These are phyloP conservation scores for Amblyopsis rosae DNA, from an alignment of 2,113 vertebrate genomes.

Conservation along the genomic window DNA sequence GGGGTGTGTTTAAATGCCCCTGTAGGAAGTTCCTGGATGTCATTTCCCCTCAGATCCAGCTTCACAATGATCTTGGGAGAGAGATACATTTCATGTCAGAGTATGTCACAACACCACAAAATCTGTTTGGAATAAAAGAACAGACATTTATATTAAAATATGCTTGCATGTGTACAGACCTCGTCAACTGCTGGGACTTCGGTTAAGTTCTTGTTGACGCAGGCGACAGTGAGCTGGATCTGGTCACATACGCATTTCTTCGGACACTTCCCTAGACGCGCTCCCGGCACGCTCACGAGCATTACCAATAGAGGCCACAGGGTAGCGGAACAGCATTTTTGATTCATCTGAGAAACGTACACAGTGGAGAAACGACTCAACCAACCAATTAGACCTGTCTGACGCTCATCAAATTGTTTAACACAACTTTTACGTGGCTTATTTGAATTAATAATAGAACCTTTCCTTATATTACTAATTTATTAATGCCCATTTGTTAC, in stretches of 20 bases:
- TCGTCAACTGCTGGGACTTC: slow-evolving; percentile 81
- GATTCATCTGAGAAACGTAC: slow-evolving; percentile 46
- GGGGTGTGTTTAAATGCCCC: slow-evolving; percentile 83
- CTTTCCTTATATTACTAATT: too few species aligned
- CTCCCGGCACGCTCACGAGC: slow-evolving; percentile 29
- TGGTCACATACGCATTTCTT: slow-evolving; percentile 84
- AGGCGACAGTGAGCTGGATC: slow-evolving; percentile 80
- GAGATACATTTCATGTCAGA: not conserved
- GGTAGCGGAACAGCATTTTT: slow-evolving; percentile 13
- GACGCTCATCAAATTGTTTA: not conserved
- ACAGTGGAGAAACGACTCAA: not conserved
- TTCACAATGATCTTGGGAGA: slow-evolving; percentile 82
- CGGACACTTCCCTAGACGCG: slow-evolving; percentile 76
- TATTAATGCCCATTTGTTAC: too few species aligned
- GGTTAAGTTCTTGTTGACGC: slow-evolving; percentile 83
- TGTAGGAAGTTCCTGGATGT: slow-evolving; percentile 71
- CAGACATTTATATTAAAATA: not conserved
- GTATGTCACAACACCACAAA: not conserved
- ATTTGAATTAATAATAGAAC: too few species aligned
- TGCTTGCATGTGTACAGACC: slow-evolving; percentile 68
- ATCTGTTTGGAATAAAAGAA: not conserved
- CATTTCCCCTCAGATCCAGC: slow-evolving; percentile 84
- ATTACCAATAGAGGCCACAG: slow-evolving; percentile 41
- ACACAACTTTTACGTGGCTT: not conserved
- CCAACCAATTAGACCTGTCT: not conserved